Evolutionary conservation across 1,140 invertebrate genomes (phyloP), one percentile per base, ranked within the genome.

Genomic region (Bombus sibiricus): DNA sequence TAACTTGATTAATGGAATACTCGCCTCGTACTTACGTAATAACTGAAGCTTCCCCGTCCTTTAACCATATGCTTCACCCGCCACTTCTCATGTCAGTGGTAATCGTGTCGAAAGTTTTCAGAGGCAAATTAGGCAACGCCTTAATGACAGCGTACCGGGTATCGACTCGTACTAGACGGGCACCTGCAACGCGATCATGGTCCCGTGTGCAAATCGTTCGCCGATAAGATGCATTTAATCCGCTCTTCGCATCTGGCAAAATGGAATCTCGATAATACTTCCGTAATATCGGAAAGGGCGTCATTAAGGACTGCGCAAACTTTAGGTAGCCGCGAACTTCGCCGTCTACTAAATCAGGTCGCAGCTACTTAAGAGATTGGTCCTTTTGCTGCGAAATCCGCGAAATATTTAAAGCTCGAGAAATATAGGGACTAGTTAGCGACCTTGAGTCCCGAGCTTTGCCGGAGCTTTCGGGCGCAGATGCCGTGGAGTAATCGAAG

Each of bases 1-100:
- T 91, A 91, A 91, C 87, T 87, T 88, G 91, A 91, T 91, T 91
- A 92, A 92, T 90, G 87, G 73, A 91, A 91, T 90, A 89, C 87
- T 88, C 88, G 89, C 84, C 81, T 89, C 78, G 81, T 86, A 89
- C 82, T 88, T 87, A 88, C 86, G 87, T 91, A 91, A 91, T 91
- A 85, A 86, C 85, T 68, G 64, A 62, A 75, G 72, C 68, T 37
- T n/a, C 5, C 41, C 64, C 62, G 39, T 74, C 76, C 87, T 77
- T 88, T 85, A 77, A 85, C 74, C 83, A 41, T 88, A 47, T 73
- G 83, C 87, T 81, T 77, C 82, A 41, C 53, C 53, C 47, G 86
- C 25, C 62, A 72, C 66, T 85, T 86, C 77, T 80, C 72, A 71
- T 78, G 83, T 89, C 88, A 73, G 77, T 84, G 77, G 77, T 85